Base-by-base conservation (phyloP, 2,113 vertebrate genomes). In the Melierax canorus region DNA sequence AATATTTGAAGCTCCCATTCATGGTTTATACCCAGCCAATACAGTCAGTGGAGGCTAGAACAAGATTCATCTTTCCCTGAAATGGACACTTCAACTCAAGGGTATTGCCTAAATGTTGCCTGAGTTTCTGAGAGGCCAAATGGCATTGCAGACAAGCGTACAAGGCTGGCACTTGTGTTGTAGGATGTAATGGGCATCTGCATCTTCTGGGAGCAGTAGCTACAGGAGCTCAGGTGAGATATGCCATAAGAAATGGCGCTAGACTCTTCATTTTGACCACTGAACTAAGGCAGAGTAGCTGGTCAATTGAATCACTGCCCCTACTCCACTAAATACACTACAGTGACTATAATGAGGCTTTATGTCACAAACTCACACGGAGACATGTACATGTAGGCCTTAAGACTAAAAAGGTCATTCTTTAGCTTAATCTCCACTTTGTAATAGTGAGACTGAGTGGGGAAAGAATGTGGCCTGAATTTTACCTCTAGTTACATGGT, bases 111-210 rank as follows among this genome's bases (percentile, higher is more conserved):
- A 34, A 39, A 43, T 9, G 3, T 21, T 56, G 24, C 36, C 34
- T 32, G 20, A 38, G 11, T 6, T 68, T 55, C 12, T 2, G 1
- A 50, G 29, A 55, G 4, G 10, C 18, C 27, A 63, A 48, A 67
- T 50, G 8, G 2, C 9, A 34, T 20, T 39, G 12, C 10, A 48
- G 20, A 30, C 2, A 69, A 27, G 78, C 7, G 56, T 13, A 24
- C 4, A 43, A 46, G 23, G 15, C 38, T 74, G 22, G 2, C 15
- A 17, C 3, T 50, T 59, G 6, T 86, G 3, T 22, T 4, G 0
- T 32, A 45, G 39, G 4, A 36, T 32, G 2, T 21, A 45, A 32
- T 26, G 41, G 23, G 0, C 4, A 43, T 24, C 5, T 41, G 4
- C 7, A 1, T 19, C 8, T 64, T 56, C 32, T 56, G 18, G 16